A percentile compares a stretch with the other conserved stretches of the same genome.
phyloP scores from a whole-genome alignment of 2,888 invertebrate species.

The Apodemia duryi region DNA sequence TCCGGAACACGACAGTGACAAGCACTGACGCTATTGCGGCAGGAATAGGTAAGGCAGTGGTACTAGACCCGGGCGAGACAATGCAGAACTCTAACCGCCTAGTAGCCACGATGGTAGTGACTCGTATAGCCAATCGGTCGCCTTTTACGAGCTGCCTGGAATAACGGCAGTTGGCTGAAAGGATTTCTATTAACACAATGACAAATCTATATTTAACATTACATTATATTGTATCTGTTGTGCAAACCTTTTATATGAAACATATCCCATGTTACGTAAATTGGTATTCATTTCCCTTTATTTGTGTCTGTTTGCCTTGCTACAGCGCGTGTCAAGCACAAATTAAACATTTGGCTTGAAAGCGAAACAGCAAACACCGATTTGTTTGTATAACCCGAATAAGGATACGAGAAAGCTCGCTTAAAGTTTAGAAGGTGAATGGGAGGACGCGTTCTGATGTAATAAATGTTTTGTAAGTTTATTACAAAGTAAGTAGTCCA shows the following conservation, averaged over 20 bases:
- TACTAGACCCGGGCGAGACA: too few species aligned
- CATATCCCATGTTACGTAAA: neutral
- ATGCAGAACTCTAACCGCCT: too few species aligned
- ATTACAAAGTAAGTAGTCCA: neutral
- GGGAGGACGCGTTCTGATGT: slow-evolving; percentile 6
- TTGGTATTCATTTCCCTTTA: slow-evolving; percentile 26
- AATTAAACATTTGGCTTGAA: slow-evolving; percentile 35
- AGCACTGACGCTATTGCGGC: too few species aligned
- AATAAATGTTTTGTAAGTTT: slow-evolving; percentile 1
- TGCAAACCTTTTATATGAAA: slow-evolving; percentile 19
- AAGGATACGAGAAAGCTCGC: slow-evolving; percentile 38
- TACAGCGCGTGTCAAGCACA: slow-evolving; percentile 30
- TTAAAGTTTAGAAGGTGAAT: slow-evolving; percentile 31
- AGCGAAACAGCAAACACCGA: slow-evolving; percentile 37
- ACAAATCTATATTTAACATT: too few species aligned
- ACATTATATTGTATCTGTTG: too few species aligned
- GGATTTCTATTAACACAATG: too few species aligned
- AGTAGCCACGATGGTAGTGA: too few species aligned
- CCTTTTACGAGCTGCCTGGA: too few species aligned
- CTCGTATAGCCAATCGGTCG: too few species aligned
- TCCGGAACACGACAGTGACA: too few species aligned
- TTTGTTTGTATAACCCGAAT: slow-evolving; percentile 37
- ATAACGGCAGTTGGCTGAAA: too few species aligned
- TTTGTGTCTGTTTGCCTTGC: slow-evolving; percentile 21
- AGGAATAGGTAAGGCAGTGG: too few species aligned